Base-by-base conservation (phyloP, 2,113 vertebrate genomes). In the Amphilophus citrinellus region DNA sequence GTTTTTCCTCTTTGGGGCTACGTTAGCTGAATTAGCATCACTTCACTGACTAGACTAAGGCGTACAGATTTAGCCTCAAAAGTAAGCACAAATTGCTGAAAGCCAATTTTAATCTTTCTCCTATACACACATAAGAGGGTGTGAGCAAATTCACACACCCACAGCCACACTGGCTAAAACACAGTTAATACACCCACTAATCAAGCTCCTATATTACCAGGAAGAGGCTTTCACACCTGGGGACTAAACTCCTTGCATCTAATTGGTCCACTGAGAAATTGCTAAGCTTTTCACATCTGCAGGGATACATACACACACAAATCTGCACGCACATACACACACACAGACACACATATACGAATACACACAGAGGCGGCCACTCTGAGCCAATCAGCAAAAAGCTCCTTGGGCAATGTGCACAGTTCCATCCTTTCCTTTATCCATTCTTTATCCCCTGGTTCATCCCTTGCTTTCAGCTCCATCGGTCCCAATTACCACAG, bases 241-340 rank as follows among this genome's bases (percentile, higher is more conserved):
- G 90, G 90, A 92, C 91, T 88, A 82, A 68, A 92, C 87, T 88
- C 50, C 68, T 58, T 82, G 80, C 84, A 86, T 89, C 85, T 97
- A 96, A 97, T 95, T 96, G 94, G 94, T 84, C 93, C 85, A 47
- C 66, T 81, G 94, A 92, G 95, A 96, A 96, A 94, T 94, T 56
- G 71, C 87, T 83, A 92, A 94, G 93, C 89, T 92, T 82, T 89
- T 86, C 80, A 89, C 93, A 91, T 93, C 87, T 91, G 89, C 90
- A 90, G 77, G 84, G 84, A 79, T 85, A 88, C 81, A 85, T 68
- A 75, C 60, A 76, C 83, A 82, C 83, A 77, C 15, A 82, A 63
- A 76, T 75, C 3, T 10, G 11, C 39, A 42, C 10, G n/a, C 53
- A 75, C 47, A 84, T 61, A 24, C 61, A 75, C 30, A 77, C 17